These are phyloP conservation scores for Acarapis woodi DNA, from an alignment of 1,140 invertebrate species.

Conservation along the genomic window DNA sequence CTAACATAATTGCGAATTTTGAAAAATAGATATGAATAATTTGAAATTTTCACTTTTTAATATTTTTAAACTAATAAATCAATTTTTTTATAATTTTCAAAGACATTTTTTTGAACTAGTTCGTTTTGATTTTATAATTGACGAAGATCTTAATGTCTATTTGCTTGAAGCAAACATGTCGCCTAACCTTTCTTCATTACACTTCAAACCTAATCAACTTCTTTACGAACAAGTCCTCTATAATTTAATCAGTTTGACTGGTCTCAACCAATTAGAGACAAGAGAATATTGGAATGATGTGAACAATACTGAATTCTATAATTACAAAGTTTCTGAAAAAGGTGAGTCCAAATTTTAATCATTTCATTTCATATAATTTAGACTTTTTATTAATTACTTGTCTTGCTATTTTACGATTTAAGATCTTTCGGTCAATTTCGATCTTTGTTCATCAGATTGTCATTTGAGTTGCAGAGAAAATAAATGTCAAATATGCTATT, in stretches of 20 bases:
- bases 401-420: constrained; percentile 43
- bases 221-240: constrained; percentile 78
- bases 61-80: too few relatives aligned
- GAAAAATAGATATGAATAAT: too few relatives aligned
- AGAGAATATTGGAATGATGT: too few relatives aligned
- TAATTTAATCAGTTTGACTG: constrained; percentile 50
- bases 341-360: constrained; percentile 26
- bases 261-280: constrained; percentile 27
- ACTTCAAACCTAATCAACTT: constrained; percentile 56
- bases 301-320: constrained; percentile 10
- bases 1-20: too few relatives aligned
- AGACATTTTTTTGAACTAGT: constrained; percentile 78
- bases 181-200: constrained; percentile 72
- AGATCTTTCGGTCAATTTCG: constrained; percentile 42
- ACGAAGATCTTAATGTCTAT: constrained; percentile 55
- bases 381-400: too few relatives aligned
- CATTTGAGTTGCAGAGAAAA: constrained; percentile 28
- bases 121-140: constrained; percentile 69
- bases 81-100: constrained; percentile 9
- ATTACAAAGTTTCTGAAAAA: constrained; percentile 5
- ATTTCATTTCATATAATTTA: too few relatives aligned
- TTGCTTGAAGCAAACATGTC: constrained; percentile 95
- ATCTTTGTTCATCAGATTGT: constrained; percentile 31
- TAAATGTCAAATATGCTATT: constrained; percentile 44
- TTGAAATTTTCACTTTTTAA: too few relatives aligned